Conservation (phyloP, 2,888 invertebrate species). For the Deilephila elpenor region DNA sequence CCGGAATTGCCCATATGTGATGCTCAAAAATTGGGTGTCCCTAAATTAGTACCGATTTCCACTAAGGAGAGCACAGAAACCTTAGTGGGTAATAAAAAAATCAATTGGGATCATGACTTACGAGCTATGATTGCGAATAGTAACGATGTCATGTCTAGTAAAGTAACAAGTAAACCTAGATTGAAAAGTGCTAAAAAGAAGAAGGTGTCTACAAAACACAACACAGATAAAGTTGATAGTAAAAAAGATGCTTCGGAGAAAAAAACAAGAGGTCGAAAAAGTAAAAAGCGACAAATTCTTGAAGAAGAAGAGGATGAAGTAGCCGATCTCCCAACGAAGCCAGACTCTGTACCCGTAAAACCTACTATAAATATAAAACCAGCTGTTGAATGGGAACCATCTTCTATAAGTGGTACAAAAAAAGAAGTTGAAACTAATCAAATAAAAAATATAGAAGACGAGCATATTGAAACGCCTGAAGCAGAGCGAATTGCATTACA, state of each 20-base stretch:
- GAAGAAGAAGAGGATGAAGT: conserved; percentile 48
- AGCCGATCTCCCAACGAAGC: conserved; percentile 32
- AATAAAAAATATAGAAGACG: conserved; percentile 54
- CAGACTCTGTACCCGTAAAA: conserved; percentile 50
- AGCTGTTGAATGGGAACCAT: conserved; percentile 40
- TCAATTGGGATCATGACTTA: conserved; percentile 74
- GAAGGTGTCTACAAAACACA: conserved; percentile 30
- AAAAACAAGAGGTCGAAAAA: conserved; percentile 46
- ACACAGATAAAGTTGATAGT: conserved; percentile 34
- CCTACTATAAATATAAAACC: conserved; percentile 67
- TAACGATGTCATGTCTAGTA: conserved; percentile 38
- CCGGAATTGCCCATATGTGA: conserved; percentile 26
- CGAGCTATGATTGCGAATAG: conserved; percentile 58
- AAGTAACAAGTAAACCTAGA: conserved; percentile 38
- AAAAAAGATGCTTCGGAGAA: conserved; percentile 36
- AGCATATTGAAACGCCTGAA: conserved; percentile 71
- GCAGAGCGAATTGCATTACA: conserved; percentile 69
- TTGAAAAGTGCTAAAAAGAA: conserved; percentile 45
- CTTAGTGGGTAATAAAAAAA: conserved; percentile 32
- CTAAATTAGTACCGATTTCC: background rate
- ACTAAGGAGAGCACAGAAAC: background rate
- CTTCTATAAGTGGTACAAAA: conserved; percentile 37
- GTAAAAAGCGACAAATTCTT: conserved; percentile 48
- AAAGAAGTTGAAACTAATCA: conserved; percentile 48
- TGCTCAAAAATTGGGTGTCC: conserved; percentile 38